Base-by-base conservation (phyloP, 2,113 vertebrate genomes). In the Perca schrenkii region DNA sequence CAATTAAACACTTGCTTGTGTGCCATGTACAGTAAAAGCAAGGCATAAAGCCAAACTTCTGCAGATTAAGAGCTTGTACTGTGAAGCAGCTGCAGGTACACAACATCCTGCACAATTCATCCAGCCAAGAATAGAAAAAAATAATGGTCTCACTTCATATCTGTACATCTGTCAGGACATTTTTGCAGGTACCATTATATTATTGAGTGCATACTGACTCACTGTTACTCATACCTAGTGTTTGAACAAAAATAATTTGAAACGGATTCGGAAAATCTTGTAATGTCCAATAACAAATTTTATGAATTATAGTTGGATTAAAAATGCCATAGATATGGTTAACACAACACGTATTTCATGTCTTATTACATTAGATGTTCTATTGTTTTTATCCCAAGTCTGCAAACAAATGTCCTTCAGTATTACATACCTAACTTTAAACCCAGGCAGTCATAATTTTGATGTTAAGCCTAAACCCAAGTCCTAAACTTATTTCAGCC, bases 41-140 rank as follows among this genome's bases (percentile, higher is more conserved):
- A 61, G 12, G 16, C 31, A 22, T 11, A 4, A 52, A 40, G 28
- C 53, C 8, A 47, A 78, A 19, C 12, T 36, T 36, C 56, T 13
- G 22, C 12, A 58, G 15, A 4, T n/a, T 17, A 4, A 0, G 15
- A 34, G 57, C 14, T 52, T 61, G 60, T 21, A 49, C 66, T 75
- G 46, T 54, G 75, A 70, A 56, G 54, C 54, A 66, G 52, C 65
- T 50, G 53, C 46, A 71, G 68, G 34, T 17, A 7, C 15, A 57
- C 25, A 17, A 31, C 28, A 15, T 54, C 21, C 52, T 12, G 34
- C 8, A 2, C n/a, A 6, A 17, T 71, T 19, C 8, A 58, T 58
- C 43, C 13, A 25, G 5, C 14, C 10, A 10, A 13, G 3, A 72
- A 60, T 6, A 46, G 1, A 57, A 40, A 5, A 3, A 6, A 43